Base-by-base conservation (phyloP, 2,888 invertebrate genomes). In the Spialia ferax region DNA sequence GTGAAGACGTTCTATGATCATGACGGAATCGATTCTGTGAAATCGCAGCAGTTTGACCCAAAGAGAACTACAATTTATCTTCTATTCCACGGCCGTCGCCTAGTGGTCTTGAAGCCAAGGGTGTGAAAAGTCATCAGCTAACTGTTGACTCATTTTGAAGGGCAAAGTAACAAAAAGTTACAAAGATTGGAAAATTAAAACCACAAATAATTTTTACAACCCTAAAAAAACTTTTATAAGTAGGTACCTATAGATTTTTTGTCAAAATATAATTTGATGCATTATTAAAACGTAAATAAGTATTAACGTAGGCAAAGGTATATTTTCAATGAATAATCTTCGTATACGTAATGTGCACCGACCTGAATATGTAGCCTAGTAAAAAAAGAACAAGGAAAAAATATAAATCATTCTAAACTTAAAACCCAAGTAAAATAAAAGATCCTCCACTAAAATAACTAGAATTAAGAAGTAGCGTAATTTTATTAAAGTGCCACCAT, bases 61-160 rank as follows among this genome's bases (percentile, higher is more conserved):
- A n/a, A 63, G 55, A 63, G 55, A 29, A 26, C 42, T 38, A 26
- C 42, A 18, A 55, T 55, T 63, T 63, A 63, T 63, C 63, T 63
- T n/a, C 42, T 29, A 45, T 35, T 42, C 63, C 63, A 63, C 55
- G 55, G 63, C 55, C 63, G 55, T 63, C 55, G 63, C 42, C 6
- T 29, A 29, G 55, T 23, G 42, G 42, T 63, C 61, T 50, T 45
- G 55, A 63, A 42, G 15, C 63, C 54, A 55, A 63, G 54, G 55
- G 55, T 63, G 55, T 55, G 54, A 54, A 42, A 4, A 8, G 38
- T 42, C n/a, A 38, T 32, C 38, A 59, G 50, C 48, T 50, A 60
- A 29, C 6, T 26, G 48, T 45, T 45, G 26, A 60, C 45, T 60
- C 18, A 18, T 18, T 20, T 48, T 48, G 15, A 18, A 48, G 6